Evolutionary conservation across 1,140 invertebrate species (phyloP), one percentile per base, ranked within the genome.

Genomic region (Akabosia matsudoensis): DNA sequence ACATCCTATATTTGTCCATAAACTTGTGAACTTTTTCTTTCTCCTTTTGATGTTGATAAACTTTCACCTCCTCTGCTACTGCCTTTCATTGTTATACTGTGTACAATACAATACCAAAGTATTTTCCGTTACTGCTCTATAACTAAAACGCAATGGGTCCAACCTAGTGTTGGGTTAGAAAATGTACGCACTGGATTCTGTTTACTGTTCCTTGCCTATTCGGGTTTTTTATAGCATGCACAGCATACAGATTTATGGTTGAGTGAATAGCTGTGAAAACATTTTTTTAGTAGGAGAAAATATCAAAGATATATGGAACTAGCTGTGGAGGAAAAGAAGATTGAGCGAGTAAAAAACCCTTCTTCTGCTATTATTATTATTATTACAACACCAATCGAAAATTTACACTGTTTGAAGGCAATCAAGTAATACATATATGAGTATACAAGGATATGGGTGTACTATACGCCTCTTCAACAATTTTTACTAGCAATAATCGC

Each of bases 401-500:
- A 45, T 45, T 7, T 45, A 45, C 18, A 45, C n/a, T n/a, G n/a
- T n/a, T n/a, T n/a, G n/a, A n/a, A n/a, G n/a, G n/a, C n/a, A n/a
- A n/a, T n/a, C 37, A 10, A 45, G 7, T 45, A 45, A 45, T 45
- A 45, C 37, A 18, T 45, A 45, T 18, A 45, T 45, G 18, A 3
- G 24, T 61, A 61, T 61, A 3, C 13, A 61, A 7, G 4, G 54
- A 14, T 61, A 4, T 61, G 54, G 10, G n/a, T 51, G 45, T n/a
- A 51, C 54, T n/a, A 61, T 14, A 4, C 13, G 7, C 24, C 14
- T 61, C 54, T 61, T 10, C 45, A 13, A 10, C 10, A 61, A 61
- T 16, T 61, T 61, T 61, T 61, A 61, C 54, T 61, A 24, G 54
- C 54, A 61, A 61, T 61, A 61, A 61, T 61, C 54, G 24, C 54